Evolutionary conservation across 2,888 invertebrate genomes (phyloP).

Genomic region (Diaperis boleti): DNA sequence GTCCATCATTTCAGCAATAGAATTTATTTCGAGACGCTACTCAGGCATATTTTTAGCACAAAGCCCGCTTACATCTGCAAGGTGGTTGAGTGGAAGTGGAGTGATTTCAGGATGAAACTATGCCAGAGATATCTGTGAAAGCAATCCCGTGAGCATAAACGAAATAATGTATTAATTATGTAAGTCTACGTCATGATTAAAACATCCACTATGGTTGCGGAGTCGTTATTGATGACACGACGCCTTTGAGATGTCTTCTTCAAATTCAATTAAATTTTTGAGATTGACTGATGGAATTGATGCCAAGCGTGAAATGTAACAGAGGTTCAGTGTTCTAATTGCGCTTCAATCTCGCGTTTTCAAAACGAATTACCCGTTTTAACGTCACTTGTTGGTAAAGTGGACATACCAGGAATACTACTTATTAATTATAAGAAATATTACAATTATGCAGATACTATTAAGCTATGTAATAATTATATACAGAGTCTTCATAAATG

Average conservation of each 20-base stretch:
- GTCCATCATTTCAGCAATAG: constrained; percentile 6
- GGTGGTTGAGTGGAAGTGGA: constrained; percentile 18
- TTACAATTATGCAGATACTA: too few species aligned
- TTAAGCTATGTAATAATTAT: too few species aligned
- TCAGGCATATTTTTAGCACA: constrained; percentile 26
- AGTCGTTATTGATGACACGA: constrained; percentile 17
- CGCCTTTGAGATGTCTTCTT: constrained; percentile 17
- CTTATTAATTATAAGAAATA: too few species aligned
- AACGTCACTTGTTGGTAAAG: too few species aligned
- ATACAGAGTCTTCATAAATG: too few species aligned
- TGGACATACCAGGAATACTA: too few species aligned
- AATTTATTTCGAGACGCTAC: constrained; percentile 19
- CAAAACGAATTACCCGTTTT: too few species aligned
- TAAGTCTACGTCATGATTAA: constrained; percentile 25
- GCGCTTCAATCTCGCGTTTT: too few species aligned
- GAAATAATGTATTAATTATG: constrained; percentile 26
- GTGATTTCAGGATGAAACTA: constrained; percentile 15
- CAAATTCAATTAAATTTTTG: constrained; percentile 29
- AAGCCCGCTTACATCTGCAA: constrained; percentile 4
- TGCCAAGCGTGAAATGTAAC: too few species aligned
- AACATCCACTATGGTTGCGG: constrained; percentile 3
- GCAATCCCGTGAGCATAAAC: constrained; percentile 23
- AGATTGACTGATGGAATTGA: too few species aligned
- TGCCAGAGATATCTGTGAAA: constrained; percentile 24
- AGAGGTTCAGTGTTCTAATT: background rate